Evolutionary conservation across 1,140 invertebrate species (phyloP), one percentile per base, ranked within the genome.

Genomic region (Brachionus asplanchnoidis): DNA sequence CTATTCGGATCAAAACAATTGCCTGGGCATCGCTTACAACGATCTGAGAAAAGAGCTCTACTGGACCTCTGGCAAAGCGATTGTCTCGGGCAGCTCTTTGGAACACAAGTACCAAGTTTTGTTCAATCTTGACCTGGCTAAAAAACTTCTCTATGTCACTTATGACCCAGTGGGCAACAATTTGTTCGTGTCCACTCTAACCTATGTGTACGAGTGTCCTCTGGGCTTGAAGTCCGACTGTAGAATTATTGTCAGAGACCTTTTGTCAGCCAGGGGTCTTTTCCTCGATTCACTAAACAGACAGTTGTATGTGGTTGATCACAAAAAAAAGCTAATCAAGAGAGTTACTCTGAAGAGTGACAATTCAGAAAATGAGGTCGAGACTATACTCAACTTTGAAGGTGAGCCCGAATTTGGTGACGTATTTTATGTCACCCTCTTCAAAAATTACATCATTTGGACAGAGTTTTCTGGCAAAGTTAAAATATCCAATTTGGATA

Each of bases 391-490:
- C n/a, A 80, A 65, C 42, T 46, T 40, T 9, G 65, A 82, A 82
- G 20, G 17, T 14, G 32, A 44, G 17, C 12, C 53, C 17, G 79
- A 82, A 12, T 26, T 82, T 6, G 79, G 79, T 14, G 79, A 82
- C 36, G 53, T 82, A n/a, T 82, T 82, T 65, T 82, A 82, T 36
- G 28, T 82, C 8, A 36, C 14, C 32, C 0, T 82, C 0, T 82
- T 17, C 12, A 68, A 65, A 60, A 82, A 82, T 65, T 60, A 65
- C 23, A 65, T 82, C 1, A 65, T 82, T 40, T 82, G 79, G 79
- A 82, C 53, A 23, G 79, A 82, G 36, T 82, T 82, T 68, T 82
- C 79, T 65, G 79, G 79, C n/a, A 82, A 65, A 82, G 28, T 82
- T 65, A 82, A 82, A 82, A 82, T 65, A 14, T 40, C 53, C 23